Conservation (phyloP, 2,888 invertebrate species). For the Muscina levida region DNA sequence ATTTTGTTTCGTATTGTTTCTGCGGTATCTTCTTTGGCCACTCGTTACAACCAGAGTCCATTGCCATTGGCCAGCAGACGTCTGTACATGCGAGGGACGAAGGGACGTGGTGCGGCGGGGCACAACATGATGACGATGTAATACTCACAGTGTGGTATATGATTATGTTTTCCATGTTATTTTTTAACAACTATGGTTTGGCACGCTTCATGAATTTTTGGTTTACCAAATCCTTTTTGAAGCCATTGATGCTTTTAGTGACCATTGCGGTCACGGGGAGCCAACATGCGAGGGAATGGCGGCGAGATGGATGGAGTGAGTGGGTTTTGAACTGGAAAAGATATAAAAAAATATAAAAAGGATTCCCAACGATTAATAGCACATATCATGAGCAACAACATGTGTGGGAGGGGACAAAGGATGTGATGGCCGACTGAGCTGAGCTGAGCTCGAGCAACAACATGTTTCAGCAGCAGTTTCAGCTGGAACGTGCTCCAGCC, state of each 20-base stretch:
- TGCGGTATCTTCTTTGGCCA: neutral
- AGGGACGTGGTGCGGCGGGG: neutral
- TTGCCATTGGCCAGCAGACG: neutral
- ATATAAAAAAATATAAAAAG: slow-evolving; percentile 27
- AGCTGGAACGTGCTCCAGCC: slow-evolving; percentile 6
- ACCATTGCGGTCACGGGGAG: slow-evolving; percentile 39
- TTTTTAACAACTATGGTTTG: slow-evolving; percentile 33
- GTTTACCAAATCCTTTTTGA: slow-evolving; percentile 51
- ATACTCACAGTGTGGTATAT: too few species aligned
- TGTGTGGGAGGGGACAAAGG: neutral
- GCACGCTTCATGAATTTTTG: slow-evolving; percentile 48
- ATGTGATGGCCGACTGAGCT: neutral
- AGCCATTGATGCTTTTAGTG: slow-evolving; percentile 50
- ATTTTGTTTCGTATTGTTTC: slow-evolving; percentile 19
- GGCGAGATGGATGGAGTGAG: neutral
- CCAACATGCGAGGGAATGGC: neutral
- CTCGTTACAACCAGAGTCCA: neutral
- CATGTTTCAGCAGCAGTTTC: slow-evolving; percentile 29
- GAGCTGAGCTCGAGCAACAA: neutral
- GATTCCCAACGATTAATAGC: slow-evolving; percentile 57
- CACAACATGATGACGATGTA: too few species aligned
- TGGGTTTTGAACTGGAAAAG: slow-evolving; percentile 7
- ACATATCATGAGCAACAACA: slow-evolving; percentile 45
- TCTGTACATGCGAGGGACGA: slow-evolving; percentile 6
- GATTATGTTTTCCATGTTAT: slow-evolving; percentile 39